A percentile compares a stretch with the other conserved stretches of the same genome.
Conservation (phyloP, 37 sponge, comb jelly and placozoan genomes). For the Diacarnus erythraeanus region DNA sequence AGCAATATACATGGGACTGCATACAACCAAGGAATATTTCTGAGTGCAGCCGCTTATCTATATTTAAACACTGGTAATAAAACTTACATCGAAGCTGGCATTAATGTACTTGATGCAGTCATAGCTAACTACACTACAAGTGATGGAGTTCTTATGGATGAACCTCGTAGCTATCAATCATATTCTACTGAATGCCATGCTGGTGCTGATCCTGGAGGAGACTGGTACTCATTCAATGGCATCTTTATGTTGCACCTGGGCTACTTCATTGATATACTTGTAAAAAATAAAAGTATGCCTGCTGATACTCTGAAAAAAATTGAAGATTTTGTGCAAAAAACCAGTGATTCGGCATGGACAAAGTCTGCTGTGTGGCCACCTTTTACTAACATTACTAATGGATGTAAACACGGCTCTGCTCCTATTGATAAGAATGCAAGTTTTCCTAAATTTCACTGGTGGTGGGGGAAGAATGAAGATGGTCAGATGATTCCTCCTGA, state of each 20-base stretch:
- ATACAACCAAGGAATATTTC: conserved; percentile 40
- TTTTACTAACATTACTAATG: conserved; percentile 1
- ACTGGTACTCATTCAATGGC: conserved; percentile 53
- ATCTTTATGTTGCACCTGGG: conserved; percentile 52
- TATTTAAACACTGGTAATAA: conserved; percentile 27
- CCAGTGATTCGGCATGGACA: conserved; percentile 46
- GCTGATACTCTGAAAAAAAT: conserved; percentile 13
- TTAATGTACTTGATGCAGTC: conserved; percentile 35
- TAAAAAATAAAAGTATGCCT: not conserved
- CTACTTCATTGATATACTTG: conserved; percentile 34
- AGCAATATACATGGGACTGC: not conserved
- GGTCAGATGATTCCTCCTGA: not conserved
- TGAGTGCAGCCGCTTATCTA: conserved; percentile 45
- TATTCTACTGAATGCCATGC: not conserved
- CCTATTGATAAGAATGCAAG: not conserved
- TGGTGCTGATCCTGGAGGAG: conserved; percentile 42
- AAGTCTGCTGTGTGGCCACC: conserved; percentile 39
- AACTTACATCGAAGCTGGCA: conserved; percentile 26
- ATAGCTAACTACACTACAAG: conserved; percentile 40
- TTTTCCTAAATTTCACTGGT: conserved; percentile 46
- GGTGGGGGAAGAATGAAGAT: not conserved
- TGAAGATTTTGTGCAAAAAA: conserved; percentile 3
- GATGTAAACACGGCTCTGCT: not conserved
- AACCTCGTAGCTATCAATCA: conserved; percentile 32
- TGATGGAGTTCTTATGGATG: conserved; percentile 37